These are phyloP conservation scores for Miniopterus natalensis DNA, from an alignment of 2,113 vertebrate species.

Conservation along the genomic window DNA sequence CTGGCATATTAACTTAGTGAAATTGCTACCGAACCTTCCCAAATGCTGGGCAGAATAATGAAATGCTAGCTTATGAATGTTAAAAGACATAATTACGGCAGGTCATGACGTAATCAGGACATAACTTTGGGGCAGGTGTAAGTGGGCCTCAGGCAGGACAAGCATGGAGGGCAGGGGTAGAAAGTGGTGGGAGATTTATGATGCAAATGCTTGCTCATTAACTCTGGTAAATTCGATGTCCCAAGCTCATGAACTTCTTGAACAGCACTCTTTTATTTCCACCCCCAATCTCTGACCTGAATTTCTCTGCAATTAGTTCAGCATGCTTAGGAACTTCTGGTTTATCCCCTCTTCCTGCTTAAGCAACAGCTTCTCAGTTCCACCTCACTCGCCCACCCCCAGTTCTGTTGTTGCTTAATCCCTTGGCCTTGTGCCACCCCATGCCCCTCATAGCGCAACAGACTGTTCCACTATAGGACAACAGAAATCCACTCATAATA, in stretches of 20 bases:
- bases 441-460: not conserved
- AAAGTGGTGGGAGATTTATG: not conserved
- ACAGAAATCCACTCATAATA: not conserved
- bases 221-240: not conserved
- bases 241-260: not conserved
- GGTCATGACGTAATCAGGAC: too few relatives aligned
- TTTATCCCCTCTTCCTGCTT: not conserved
- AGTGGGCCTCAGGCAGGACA: not conserved
- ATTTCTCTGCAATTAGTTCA: not conserved
- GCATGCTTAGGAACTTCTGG: not conserved
- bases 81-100: not conserved
- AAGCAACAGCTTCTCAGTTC: constrained; percentile 32
- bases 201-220: not conserved
- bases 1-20: not conserved
- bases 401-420: constrained; percentile 50
- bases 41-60: not conserved
- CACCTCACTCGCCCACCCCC: not conserved
- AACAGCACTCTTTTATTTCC: not conserved
- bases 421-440: not conserved
- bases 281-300: not conserved
- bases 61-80: not conserved
- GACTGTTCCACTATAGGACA: not conserved
- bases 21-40: not conserved
- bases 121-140: not conserved
- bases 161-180: too few relatives aligned